These are phyloP conservation scores for Acleris sparsana DNA, from an alignment of 2,888 invertebrate species.

Conservation along the genomic window DNA sequence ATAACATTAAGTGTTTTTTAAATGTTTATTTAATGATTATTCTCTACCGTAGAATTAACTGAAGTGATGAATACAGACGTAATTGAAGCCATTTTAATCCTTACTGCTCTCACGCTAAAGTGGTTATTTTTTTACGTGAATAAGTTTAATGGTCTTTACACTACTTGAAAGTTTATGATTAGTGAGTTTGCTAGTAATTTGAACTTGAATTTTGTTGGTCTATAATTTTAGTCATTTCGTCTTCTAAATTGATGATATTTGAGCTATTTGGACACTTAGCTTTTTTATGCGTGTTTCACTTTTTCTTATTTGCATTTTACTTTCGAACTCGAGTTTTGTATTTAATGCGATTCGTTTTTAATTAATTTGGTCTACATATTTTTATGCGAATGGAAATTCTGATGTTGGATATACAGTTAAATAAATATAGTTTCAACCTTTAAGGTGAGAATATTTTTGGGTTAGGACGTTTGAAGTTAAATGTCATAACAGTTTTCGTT, in stretches of 20 bases:
- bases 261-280: conserved; percentile 4
- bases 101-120: background rate
- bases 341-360: background rate
- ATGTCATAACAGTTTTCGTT: no score
- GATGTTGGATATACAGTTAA: no score
- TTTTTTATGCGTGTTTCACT: conserved; percentile 1
- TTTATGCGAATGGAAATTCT: background rate
- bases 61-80: conserved; percentile 37
- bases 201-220: conserved; percentile 9
- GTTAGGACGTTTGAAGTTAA: no score
- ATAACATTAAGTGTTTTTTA: conserved; percentile 11
- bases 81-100: conserved; percentile 29
- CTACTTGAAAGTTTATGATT: conserved; percentile 10
- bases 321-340: background rate
- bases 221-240: conserved; percentile 7
- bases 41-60: conserved; percentile 41
- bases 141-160: background rate
- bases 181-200: conserved; percentile 8
- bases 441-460: no score
- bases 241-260: conserved; percentile 5
- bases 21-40: conserved; percentile 40
- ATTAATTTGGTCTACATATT: background rate
- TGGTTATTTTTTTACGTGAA: background rate
- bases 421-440: no score
- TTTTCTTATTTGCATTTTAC: conserved; percentile 23